Base-by-base conservation (phyloP, 2,797 vertebrate species). In the Arnoldichthys spilopterus region DNA sequence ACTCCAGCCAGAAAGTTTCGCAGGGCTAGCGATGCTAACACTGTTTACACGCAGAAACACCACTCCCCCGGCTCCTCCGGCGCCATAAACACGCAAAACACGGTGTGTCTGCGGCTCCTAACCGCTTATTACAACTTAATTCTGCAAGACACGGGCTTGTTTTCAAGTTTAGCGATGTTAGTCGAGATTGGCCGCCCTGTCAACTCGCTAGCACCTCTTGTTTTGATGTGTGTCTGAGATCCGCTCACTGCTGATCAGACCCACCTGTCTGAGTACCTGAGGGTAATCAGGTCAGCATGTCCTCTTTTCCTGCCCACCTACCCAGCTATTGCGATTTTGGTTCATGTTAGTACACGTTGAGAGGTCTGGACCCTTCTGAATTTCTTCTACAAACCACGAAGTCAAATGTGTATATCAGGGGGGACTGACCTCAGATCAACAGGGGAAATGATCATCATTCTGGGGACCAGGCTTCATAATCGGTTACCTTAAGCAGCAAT, bases 1-100 rank as follows among this genome's bases (percentile, higher is more conserved):
- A 84, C 49, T 76, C 49, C 40, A 54, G 43, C 47, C 22, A 84
- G 71, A 83, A 86, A 86, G 84, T 84, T 84, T 24, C 77, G 76
- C 81, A 61, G 70, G 49, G 74, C 81, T 79, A 77, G 24, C 63
- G 71, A 20, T 28, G 58, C 58, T 61, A 61, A 32, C 58, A 61
- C 15, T 61, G 58, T 61, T 61, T 61, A 61, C 58, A 30, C 16
- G 16, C 15, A 20, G 15, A 61, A 61, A 32, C 28, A 8, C 2
- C 32, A 32, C 12, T 6, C 13, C 18, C 11, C 1, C 56, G 43
- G 12, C 43, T 37, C n/a, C n/a, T n/a, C n/a, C n/a, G 1, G 54
- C 22, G 54, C 2, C 15, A 22, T 16, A 16, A 61, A 20, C 30
- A 11, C 59, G 1, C 9, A 30, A 13, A 30, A 30, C 59, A 7